Conservation (phyloP, 2,797 vertebrate genomes). For the Pseudochromis fuscus region DNA sequence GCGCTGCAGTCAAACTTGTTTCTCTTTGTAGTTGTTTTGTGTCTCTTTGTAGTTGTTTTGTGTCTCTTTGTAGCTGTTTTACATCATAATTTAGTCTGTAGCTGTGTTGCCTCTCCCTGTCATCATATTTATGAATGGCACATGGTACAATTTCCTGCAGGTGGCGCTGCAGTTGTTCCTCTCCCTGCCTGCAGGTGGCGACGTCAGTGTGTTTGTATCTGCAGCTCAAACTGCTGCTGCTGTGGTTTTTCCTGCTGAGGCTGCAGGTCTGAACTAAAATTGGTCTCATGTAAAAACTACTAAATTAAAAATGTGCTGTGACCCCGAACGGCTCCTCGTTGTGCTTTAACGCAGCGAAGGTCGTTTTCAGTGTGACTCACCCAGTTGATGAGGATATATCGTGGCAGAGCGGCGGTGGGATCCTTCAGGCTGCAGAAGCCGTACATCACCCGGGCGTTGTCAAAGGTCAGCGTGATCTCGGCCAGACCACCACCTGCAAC, state of each 20-base stretch:
- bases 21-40: too few relatives aligned
- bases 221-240: neutral
- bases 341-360: neutral
- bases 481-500: slow-evolving; percentile 90
- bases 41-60: too few relatives aligned
- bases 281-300: slow-evolving; percentile 15
- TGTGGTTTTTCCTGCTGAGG: slow-evolving; percentile 9
- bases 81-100: too few relatives aligned
- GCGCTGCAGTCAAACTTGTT: neutral
- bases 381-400: slow-evolving; percentile 99
- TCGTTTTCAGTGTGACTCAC: slow-evolving; percentile 73
- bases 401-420: slow-evolving; percentile 89
- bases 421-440: slow-evolving; percentile 99
- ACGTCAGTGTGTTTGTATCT: neutral
- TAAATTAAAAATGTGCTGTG: slow-evolving; percentile 26
- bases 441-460: slow-evolving; percentile 95
- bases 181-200: neutral
- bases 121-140: too few relatives aligned
- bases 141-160: too few relatives aligned
- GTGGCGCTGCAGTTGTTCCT: neutral
- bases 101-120: too few relatives aligned
- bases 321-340: slow-evolving; percentile 16
- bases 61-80: too few relatives aligned
- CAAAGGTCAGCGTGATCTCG: slow-evolving; percentile 92
- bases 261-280: slow-evolving; percentile 7